Percentiles rank a stretch among this genome's conserved stretches.
Evolutionary conservation across 2,888 invertebrate species (phyloP).

Genomic region (Schrankia costaestrigalis): DNA sequence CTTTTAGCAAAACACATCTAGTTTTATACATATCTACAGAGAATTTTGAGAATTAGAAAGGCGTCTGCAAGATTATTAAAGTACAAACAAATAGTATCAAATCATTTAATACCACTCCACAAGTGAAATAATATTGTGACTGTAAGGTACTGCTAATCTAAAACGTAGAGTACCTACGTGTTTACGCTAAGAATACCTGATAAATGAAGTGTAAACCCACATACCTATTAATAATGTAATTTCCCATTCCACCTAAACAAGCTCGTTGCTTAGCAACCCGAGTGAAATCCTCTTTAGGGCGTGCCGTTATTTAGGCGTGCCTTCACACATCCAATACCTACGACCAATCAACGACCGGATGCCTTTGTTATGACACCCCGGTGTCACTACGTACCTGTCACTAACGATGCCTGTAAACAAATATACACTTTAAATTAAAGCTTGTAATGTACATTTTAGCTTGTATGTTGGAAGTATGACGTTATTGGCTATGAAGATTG

Average conservation of each 20-base stretch:
- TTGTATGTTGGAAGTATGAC: constrained; percentile 23
- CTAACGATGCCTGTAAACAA: constrained; percentile 22
- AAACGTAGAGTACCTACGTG: no score
- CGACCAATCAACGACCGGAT: constrained; percentile 66
- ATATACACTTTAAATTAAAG: constrained; percentile 18
- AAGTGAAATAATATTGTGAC: no score
- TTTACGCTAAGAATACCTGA: no score
- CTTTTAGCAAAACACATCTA: no score
- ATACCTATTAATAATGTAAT: no score
- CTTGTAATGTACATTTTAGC: constrained; percentile 16
- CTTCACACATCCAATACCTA: constrained; percentile 30
- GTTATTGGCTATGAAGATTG: constrained; percentile 48
- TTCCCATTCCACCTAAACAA: background rate
- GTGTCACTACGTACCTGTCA: constrained; percentile 62
- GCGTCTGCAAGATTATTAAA: no score
- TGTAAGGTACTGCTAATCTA: no score
- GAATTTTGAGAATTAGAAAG: no score
- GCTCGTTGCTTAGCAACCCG: constrained; percentile 47
- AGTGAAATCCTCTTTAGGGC: constrained; percentile 39
- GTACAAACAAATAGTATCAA: no score
- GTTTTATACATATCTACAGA: no score
- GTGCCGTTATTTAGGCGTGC: constrained; percentile 37
- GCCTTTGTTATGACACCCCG: constrained; percentile 67
- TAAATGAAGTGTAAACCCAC: no score
- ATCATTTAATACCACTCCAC: no score